Evolutionary conservation across 1,140 invertebrate genomes (phyloP).

Genomic region (Brachionus sp.): DNA sequence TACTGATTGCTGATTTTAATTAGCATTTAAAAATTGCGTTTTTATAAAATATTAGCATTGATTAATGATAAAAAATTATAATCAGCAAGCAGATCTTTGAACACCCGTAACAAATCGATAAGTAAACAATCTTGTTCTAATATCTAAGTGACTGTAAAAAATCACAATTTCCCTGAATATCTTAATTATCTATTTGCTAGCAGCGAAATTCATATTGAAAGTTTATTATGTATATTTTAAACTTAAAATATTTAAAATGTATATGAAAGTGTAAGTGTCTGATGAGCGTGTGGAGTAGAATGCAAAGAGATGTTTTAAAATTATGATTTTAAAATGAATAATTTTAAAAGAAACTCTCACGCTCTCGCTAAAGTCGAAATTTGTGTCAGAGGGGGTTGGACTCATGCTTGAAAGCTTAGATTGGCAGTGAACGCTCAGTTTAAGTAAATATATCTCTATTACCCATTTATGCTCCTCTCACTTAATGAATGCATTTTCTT

Average conservation of each 20-base stretch:
- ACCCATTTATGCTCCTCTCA: conserved; percentile 1
- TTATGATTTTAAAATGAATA: conserved; percentile 38
- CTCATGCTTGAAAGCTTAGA: background rate
- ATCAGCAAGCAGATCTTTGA: background rate
- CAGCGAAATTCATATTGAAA: background rate
- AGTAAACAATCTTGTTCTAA: background rate
- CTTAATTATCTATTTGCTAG: background rate
- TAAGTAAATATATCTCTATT: background rate
- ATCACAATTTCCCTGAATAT: background rate
- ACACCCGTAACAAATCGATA: background rate
- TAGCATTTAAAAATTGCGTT: background rate
- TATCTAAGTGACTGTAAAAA: background rate
- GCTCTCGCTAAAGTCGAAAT: background rate
- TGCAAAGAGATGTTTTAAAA: conserved; percentile 17
- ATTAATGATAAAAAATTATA: background rate
- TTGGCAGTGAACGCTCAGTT: background rate
- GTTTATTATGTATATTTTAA: conserved; percentile 19
- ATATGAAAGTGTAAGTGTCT: background rate
- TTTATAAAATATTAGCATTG: background rate
- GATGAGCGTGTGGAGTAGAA: background rate
- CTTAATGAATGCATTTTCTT: background rate
- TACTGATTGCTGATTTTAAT: background rate
- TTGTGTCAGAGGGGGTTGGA: background rate
- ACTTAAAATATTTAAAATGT: background rate
- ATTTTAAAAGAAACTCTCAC: conserved; percentile 1